phyloP scores from a whole-genome alignment of 2,888 invertebrate genomes.

The Pheosia tremula region DNA sequence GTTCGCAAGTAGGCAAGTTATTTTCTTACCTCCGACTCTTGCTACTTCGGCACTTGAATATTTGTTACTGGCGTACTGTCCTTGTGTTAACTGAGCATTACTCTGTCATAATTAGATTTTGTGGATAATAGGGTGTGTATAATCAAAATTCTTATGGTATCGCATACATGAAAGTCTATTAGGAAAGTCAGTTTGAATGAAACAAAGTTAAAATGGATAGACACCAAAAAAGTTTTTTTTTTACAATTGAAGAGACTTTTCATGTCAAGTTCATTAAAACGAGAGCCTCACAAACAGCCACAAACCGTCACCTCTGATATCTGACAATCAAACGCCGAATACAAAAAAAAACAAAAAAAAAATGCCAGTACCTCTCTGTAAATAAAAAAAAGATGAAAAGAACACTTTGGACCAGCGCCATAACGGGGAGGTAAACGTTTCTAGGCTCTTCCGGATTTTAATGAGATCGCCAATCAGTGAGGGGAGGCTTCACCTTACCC shows the following conservation, averaged over 20 bases:
- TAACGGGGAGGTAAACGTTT: conserved; percentile 58
- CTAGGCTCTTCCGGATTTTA: conserved; percentile 71
- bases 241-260: neutral
- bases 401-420: conserved; percentile 43
- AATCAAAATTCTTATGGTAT: too few species aligned
- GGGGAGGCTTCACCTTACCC: conserved; percentile 23
- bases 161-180: too few species aligned
- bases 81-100: too few species aligned
- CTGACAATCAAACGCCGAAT: conserved; percentile 43
- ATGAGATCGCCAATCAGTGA: conserved; percentile 75
- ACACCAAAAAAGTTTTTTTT: neutral
- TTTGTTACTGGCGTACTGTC: too few species aligned
- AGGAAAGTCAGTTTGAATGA: neutral
- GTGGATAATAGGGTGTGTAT: too few species aligned
- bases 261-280: neutral
- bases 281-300: neutral
- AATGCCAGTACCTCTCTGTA: conserved; percentile 17
- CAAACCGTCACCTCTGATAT: conserved; percentile 31
- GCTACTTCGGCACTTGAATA: too few species aligned
- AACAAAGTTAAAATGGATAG: neutral
- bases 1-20: too few species aligned
- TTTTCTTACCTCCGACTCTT: too few species aligned
- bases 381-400: conserved; percentile 40
- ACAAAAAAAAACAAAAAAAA: conserved; percentile 22
- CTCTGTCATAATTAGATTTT: too few species aligned